Percentiles rank a stretch among this genome's conserved stretches.
These are phyloP conservation scores for Watsonalla cultraria DNA, from an alignment of 2,888 invertebrate genomes.

Conservation along the genomic window DNA sequence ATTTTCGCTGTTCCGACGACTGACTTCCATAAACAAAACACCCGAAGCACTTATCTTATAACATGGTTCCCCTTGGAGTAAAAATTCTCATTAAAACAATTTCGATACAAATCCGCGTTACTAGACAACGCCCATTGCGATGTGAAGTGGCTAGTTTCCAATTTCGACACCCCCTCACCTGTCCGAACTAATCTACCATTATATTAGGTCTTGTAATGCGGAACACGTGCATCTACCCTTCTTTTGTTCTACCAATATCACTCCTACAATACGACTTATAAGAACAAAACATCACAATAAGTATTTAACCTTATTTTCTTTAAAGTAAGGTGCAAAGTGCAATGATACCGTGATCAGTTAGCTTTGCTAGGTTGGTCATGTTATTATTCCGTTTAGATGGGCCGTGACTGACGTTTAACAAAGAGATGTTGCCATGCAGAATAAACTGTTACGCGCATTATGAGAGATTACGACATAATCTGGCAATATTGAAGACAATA, in stretches of 20 bases:
- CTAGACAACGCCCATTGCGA: constrained; percentile 44
- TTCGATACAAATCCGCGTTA: constrained; percentile 53
- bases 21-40: no score
- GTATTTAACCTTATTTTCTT: constrained; percentile 12
- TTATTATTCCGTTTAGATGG: constrained; percentile 76
- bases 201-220: constrained; percentile 70
- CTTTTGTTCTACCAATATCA: constrained; percentile 70
- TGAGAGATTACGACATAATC: constrained; percentile 76
- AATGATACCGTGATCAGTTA: constrained; percentile 14
- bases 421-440: constrained; percentile 76
- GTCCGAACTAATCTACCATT: constrained; percentile 69
- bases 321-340: constrained; percentile 12
- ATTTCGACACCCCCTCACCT: constrained; percentile 71
- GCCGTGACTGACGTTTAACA: constrained; percentile 68
- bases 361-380: constrained; percentile 34
- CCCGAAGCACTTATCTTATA: no score
- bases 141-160: constrained; percentile 70
- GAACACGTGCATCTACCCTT: constrained; percentile 62
- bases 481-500: constrained; percentile 79
- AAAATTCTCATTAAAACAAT: constrained; percentile 11
- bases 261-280: constrained; percentile 19
- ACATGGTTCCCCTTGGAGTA: background rate
- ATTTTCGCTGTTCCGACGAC: no score
- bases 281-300: constrained; percentile 10
- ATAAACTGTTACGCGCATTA: constrained; percentile 76